phyloP scores from a whole-genome alignment of 2,797 vertebrate genomes.

The Lophotriccus pileatus region DNA sequence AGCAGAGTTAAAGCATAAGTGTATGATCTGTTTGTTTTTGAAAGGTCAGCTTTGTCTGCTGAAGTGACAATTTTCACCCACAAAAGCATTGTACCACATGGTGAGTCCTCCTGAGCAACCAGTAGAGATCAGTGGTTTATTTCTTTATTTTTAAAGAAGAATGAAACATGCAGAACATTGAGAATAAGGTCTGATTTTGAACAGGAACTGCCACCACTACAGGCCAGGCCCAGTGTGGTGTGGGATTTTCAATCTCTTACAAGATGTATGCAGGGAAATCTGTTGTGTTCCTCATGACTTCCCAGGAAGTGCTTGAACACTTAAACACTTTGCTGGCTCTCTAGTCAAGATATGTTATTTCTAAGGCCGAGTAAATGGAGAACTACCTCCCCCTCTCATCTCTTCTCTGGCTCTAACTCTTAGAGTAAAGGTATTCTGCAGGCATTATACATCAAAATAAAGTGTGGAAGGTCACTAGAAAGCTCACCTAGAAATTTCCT shows the following conservation, averaged over 20 bases:
- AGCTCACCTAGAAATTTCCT: not conserved
- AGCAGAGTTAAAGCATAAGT: not conserved
- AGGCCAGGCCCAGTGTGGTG: not conserved
- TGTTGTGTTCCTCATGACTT: not conserved
- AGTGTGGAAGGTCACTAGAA: not conserved
- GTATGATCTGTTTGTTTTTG: not conserved
- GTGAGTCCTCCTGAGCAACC: not conserved
- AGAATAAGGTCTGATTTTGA: not conserved
- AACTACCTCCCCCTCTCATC: conserved; percentile 4
- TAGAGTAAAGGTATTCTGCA: not conserved
- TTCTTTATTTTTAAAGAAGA: not conserved
- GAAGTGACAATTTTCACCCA: not conserved
- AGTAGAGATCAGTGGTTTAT: not conserved
- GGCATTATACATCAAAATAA: conserved; percentile 17
- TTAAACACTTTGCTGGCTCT: not conserved
- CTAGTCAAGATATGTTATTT: not conserved
- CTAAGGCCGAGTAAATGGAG: not conserved
- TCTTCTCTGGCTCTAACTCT: not conserved
- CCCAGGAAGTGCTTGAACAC: not conserved
- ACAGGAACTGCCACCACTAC: not conserved
- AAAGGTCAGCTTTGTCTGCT: not conserved
- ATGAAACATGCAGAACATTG: not conserved
- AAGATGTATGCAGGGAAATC: not conserved
- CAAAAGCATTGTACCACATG: not conserved
- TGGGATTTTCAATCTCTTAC: not conserved